A percentile compares a stretch with the other conserved stretches of the same genome.
phyloP scores from a whole-genome alignment of 1,140 invertebrate genomes.

The Trichomalopsis sarcophagae region DNA sequence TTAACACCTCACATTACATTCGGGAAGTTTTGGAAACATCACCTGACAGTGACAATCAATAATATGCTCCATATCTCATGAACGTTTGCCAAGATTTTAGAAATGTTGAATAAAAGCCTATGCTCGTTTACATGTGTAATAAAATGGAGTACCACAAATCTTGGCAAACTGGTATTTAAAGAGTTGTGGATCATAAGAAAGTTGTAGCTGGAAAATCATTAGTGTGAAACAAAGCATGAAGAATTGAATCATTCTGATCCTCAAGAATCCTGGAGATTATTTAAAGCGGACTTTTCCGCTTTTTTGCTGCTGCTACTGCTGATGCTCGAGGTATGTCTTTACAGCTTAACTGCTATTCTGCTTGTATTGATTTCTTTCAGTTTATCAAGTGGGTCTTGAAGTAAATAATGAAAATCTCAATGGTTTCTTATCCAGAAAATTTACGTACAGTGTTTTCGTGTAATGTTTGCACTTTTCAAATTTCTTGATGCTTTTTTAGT shows the following conservation, averaged over 20 bases:
- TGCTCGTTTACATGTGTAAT: background rate
- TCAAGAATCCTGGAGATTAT: constrained; percentile 69
- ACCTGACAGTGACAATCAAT: constrained; percentile 13
- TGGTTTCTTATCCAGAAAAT: background rate
- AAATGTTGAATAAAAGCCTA: background rate
- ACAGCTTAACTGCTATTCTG: constrained; percentile 69
- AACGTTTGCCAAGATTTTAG: constrained; percentile 22
- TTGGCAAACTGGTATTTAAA: constrained; percentile 44
- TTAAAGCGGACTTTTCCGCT: constrained; percentile 67
- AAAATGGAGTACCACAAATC: constrained; percentile 6
- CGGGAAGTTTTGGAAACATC: constrained; percentile 41
- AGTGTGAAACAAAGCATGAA: constrained; percentile 66
- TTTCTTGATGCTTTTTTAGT: constrained; percentile 39
- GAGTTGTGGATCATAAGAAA: constrained; percentile 60
- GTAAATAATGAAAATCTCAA: background rate
- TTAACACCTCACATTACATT: constrained; percentile 50
- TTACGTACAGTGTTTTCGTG: background rate
- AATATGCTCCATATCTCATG: constrained; percentile 45
- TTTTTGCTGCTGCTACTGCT: constrained; percentile 70
- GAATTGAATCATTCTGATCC: constrained; percentile 67
- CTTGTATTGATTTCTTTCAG: constrained; percentile 51
- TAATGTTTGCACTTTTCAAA: background rate
- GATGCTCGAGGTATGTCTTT: constrained; percentile 73
- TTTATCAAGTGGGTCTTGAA: background rate
- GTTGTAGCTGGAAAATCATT: constrained; percentile 47